phyloP scores from a whole-genome alignment of 2,113 vertebrate species.

The Stictonetta naevosa region DNA sequence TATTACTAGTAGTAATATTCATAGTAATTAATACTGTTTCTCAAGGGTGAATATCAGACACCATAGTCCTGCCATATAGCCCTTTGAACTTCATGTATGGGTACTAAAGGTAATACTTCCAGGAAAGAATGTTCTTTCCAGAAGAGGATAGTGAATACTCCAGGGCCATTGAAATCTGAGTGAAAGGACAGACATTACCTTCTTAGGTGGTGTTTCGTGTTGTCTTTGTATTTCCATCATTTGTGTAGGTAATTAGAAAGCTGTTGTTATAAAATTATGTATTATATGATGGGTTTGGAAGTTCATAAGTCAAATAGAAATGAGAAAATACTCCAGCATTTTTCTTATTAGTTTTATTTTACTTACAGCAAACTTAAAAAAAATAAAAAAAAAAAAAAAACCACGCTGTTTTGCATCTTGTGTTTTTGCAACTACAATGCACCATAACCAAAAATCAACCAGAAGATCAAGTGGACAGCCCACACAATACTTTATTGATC shows the following conservation, averaged over 20 bases:
- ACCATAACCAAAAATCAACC: neutral
- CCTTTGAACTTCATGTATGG: neutral
- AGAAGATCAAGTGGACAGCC: neutral
- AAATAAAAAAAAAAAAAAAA: neutral
- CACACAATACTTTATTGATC: neutral
- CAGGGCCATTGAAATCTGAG: neutral
- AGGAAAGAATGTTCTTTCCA: neutral
- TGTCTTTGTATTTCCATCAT: neutral
- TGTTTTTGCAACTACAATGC: neutral
- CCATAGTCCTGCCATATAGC: rapidly evolving
- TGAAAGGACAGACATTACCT: neutral
- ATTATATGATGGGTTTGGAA: neutral
- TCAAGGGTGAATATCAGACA: neutral
- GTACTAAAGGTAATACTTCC: neutral
- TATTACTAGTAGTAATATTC: neutral
- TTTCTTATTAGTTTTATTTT: neutral
- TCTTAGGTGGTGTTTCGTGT: neutral
- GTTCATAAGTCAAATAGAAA: neutral
- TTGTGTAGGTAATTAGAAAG: neutral
- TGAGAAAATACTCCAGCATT: neutral
- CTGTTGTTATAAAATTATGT: neutral
- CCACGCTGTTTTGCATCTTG: neutral
- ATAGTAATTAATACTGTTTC: neutral
- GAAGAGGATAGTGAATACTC: neutral
- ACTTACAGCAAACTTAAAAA: neutral